Conservation (phyloP, 2,888 invertebrate species). For the Cephus rjabovi region DNA sequence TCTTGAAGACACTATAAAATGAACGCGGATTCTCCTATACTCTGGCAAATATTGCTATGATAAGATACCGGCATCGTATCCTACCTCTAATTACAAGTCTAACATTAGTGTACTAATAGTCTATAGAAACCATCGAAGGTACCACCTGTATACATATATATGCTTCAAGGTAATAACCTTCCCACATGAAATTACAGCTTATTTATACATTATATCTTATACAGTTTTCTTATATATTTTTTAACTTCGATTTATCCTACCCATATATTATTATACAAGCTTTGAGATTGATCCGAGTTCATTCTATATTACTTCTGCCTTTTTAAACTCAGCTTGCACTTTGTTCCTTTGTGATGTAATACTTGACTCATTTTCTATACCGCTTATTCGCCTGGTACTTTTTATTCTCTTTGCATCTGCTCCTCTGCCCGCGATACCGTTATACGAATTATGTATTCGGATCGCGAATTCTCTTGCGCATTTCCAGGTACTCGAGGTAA, state of each 20-base stretch:
- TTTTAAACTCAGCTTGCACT: background rate
- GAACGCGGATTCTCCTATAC: background rate
- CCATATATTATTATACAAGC: background rate
- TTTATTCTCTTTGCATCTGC: background rate
- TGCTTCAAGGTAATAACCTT: background rate
- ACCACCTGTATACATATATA: background rate
- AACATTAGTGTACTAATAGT: background rate
- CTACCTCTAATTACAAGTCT: background rate
- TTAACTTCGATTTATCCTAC: background rate
- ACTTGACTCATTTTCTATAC: background rate
- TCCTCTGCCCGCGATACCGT: conserved; percentile 19
- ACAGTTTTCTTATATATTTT: background rate
- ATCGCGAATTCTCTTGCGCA: conserved; percentile 9
- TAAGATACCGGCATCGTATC: background rate
- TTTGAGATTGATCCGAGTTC: background rate
- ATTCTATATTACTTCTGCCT: background rate
- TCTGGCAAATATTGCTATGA: background rate
- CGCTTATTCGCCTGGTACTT: background rate
- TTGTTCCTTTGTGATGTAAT: background rate
- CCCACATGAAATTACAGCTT: background rate
- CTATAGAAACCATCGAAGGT: background rate
- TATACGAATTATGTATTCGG: conserved; percentile 29
- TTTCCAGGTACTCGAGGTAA: background rate
- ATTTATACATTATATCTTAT: background rate
- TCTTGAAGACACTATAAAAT: background rate